Base-by-base conservation (phyloP, 2,797 vertebrate species). In the Clarias platycephalus region DNA sequence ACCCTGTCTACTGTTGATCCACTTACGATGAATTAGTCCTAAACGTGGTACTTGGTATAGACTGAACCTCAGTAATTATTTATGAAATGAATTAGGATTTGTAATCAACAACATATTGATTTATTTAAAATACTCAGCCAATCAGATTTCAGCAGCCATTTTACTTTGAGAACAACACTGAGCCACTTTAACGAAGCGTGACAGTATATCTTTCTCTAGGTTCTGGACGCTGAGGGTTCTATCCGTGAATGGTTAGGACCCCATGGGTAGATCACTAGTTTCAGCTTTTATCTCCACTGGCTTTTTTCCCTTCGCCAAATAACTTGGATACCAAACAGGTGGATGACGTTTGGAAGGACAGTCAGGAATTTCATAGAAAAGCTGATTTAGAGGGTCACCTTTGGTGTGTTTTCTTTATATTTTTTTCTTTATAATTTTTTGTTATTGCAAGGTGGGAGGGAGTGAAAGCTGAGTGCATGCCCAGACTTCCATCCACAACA, bases 381-480 rank as follows among this genome's bases (percentile, higher is more conserved):
- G 91, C 84, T 90, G 91, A 74, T 87, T 92, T 93, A 89, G 86
- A 91, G 92, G 96, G 97, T 99, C 97, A 98, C 98, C 97, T 98
- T 96, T 40, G 93, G 95, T 95, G 95, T 26, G 85, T 88, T 91
- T 87, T 68, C 88, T 90, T 97, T 94, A 96, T 60, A 18, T 80
- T 9, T 58, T 31, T 55, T 53, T 40, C n/a, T 60, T n/a, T 64
- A 44, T 44, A 44, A 15, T 3, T 64, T 63, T 24, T 28, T 55
- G 22, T 55, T 55, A 2, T 60, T 26, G 15, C 40, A 20, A 18
- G 28, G 64, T 75, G 63, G 85, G 62, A 76, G 83, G 80, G 76
- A 77, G 64, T 83, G 86, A 84, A 97, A 97, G 96, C 97, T 96
- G 97, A 97, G 95, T 96, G 94, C 94, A 96, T 95, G 96, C 96